phyloP scores from a whole-genome alignment of 2,113 vertebrate genomes.

The Nannobrachium achirus region DNA sequence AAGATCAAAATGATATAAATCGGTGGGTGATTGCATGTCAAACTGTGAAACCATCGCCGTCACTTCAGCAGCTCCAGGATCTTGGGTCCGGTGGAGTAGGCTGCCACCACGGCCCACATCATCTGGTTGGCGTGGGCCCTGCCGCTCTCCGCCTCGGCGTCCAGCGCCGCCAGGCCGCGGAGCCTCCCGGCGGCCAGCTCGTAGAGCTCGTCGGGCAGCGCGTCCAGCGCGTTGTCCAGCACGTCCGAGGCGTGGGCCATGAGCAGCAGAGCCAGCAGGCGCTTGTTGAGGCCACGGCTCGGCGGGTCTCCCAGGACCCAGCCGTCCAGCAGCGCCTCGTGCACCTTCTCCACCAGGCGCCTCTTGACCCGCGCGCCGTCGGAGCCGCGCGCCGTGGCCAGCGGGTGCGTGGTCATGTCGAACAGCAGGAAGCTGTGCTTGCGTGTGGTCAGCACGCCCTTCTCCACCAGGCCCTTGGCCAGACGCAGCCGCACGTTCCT shows the following conservation, averaged over 20 bases:
- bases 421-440: slow-evolving; percentile 98
- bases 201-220: slow-evolving; percentile 93
- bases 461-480: slow-evolving; percentile 97
- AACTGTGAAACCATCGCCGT: no score
- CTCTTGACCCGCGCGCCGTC: slow-evolving; percentile 95
- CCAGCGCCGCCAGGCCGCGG: slow-evolving; percentile 91
- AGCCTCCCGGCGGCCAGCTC: slow-evolving; percentile 96
- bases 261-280: slow-evolving; percentile 91
- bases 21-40: no score
- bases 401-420: slow-evolving; percentile 96
- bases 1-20: no score
- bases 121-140: slow-evolving; percentile 90
- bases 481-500: slow-evolving; percentile 92
- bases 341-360: slow-evolving; percentile 93
- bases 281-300: slow-evolving; percentile 91
- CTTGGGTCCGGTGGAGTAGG: slow-evolving; percentile 89
- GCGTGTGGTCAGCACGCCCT: slow-evolving; percentile 94
- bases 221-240: slow-evolving; percentile 94
- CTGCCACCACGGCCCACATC: slow-evolving; percentile 94
- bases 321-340: slow-evolving; percentile 92
- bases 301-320: slow-evolving; percentile 90
- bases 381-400: slow-evolving; percentile 77
- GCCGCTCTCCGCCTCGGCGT: slow-evolving; percentile 92
- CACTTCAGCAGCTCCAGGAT: no score
- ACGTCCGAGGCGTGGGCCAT: slow-evolving; percentile 94